A percentile compares a stretch with the other conserved stretches of the same genome.
Conservation (phyloP, 1,140 invertebrate species). For the Brachionus rubens region DNA sequence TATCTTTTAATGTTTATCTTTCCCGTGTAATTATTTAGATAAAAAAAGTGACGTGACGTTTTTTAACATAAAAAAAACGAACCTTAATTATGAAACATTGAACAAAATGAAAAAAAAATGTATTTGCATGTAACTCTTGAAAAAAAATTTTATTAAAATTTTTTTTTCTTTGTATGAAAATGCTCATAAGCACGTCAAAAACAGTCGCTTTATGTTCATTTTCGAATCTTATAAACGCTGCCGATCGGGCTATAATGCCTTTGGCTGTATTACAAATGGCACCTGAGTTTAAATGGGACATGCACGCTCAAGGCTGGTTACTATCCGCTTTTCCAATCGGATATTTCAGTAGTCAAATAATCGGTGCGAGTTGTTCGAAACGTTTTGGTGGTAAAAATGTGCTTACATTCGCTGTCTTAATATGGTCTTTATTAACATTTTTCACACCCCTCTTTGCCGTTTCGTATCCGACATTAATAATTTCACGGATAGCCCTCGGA, state of each 20-base stretch:
- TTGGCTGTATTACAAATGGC: slow-evolving; percentile 75
- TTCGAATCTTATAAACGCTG: slow-evolving; percentile 77
- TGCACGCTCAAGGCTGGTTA: slow-evolving; percentile 75
- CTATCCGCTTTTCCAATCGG: slow-evolving; percentile 75
- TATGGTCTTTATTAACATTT: slow-evolving; percentile 74
- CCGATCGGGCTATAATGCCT: slow-evolving; percentile 76
- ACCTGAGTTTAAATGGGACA: slow-evolving; percentile 70
- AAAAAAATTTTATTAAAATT: too few relatives aligned
- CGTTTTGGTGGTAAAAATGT: slow-evolving; percentile 72
- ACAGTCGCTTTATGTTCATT: slow-evolving; percentile 50
- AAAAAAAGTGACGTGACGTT: too few relatives aligned
- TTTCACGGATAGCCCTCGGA: slow-evolving; percentile 69
- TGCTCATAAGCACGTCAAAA: slow-evolving; percentile 43
- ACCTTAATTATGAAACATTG: too few relatives aligned
- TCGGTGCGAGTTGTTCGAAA: slow-evolving; percentile 70
- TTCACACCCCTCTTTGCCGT: slow-evolving; percentile 70
- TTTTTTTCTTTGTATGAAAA: background rate
- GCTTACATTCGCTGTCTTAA: slow-evolving; percentile 69
- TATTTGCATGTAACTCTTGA: too few relatives aligned
- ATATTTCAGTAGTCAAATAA: slow-evolving; percentile 74
- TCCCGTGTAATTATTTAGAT: too few relatives aligned
- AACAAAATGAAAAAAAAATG: too few relatives aligned
- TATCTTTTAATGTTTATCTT: too few relatives aligned
- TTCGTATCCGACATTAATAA: slow-evolving; percentile 66
- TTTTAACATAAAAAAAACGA: too few relatives aligned